Base-by-base conservation (phyloP, 1,140 invertebrate genomes). In the Whitmania pigra region DNA sequence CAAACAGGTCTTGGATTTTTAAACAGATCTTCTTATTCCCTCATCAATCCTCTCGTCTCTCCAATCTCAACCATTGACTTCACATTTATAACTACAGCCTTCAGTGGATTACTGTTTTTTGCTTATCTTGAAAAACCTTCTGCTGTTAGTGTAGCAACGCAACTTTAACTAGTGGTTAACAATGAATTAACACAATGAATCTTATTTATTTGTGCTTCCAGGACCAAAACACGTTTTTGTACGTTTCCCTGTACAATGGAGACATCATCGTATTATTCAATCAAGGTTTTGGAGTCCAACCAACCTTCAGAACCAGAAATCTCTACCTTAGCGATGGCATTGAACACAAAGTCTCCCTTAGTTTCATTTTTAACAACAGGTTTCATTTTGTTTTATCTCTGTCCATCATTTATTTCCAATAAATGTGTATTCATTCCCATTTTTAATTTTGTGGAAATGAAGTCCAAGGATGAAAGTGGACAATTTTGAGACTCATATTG, bases 261-360 rank as follows among this genome's bases (percentile, higher is more conserved):
- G 73, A 74, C 43, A 67, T 74, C 27, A 55, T 72, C 27, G 31
- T 74, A 17, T 15, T 74, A 20, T 74, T 74, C 54, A 69, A 74
- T 60, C 73, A 74, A 57, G 73, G 73, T 36, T 53, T 36, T 9
- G 70, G 73, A 22, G 22, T 29, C 22, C 55, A 72, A 31, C 60
- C 49, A 53, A 55, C 66, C 20, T 49, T 74, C 29, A 57, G 70
- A 31, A 66, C 73, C 25, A 43, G 49, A 6, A 69, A 43, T 15
- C 36, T 53, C n/a, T 67, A 72, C 22, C 73, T 74, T 20, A 54
- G 29, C 36, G 53, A 72, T 36, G 66, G 71, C 71, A 15, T n/a
- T 15, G n/a, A 43, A 36, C 73, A 74, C 60, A 27, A 40, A 22
- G 55, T 74, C 49, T 49, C 18, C 22, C 40, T 74, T 13, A 67